These are phyloP conservation scores for Oxygymnocypris stewartii DNA, from an alignment of 2,113 vertebrate genomes.

Conservation along the genomic window DNA sequence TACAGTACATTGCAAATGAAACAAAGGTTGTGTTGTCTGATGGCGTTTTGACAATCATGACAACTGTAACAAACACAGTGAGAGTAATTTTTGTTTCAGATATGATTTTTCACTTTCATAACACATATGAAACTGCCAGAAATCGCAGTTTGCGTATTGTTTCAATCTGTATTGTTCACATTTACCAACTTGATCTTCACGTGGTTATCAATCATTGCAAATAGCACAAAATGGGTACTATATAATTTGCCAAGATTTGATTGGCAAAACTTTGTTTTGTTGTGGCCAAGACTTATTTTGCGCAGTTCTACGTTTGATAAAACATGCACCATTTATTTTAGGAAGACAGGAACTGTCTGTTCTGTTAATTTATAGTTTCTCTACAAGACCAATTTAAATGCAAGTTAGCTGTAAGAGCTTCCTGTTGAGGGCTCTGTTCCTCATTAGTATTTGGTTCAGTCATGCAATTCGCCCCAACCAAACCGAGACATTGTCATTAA, in stretches of 20 bases:
- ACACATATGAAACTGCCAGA: background rate
- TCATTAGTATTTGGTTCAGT: conserved; percentile 36
- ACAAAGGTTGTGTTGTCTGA: conserved; percentile 10
- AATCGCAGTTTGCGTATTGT: background rate
- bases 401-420: conserved; percentile 33
- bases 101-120: background rate
- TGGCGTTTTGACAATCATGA: conserved; percentile 21
- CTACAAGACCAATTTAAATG: conserved; percentile 38
- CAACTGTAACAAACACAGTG: conserved; percentile 28
- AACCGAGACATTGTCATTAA: conserved; percentile 14
- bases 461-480: conserved; percentile 29
- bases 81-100: background rate
- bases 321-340: conserved; percentile 3
- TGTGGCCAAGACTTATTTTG: background rate
- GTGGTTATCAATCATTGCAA: background rate
- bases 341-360: conserved; percentile 15
- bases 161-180: background rate
- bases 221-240: background rate
- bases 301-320: background rate
- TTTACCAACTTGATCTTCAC: background rate
- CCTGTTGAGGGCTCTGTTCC: conserved; percentile 30
- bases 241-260: background rate
- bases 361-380: conserved; percentile 29
- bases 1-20: background rate
- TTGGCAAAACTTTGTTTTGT: background rate